These are phyloP conservation scores for Gibbula magus DNA, from an alignment of 2,888 invertebrate species.

Conservation along the genomic window DNA sequence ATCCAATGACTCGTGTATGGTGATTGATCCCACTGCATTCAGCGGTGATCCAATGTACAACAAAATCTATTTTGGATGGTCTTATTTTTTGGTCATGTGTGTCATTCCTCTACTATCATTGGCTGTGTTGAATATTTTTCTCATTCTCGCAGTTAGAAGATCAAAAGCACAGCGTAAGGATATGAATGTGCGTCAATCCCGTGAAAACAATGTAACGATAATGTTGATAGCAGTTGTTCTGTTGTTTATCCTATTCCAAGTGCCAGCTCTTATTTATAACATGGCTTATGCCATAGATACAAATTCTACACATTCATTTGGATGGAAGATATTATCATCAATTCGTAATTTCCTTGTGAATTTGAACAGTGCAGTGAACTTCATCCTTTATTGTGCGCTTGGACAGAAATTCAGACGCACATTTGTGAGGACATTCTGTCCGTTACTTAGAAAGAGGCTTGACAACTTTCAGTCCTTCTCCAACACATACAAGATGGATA, in stretches of 20 bases:
- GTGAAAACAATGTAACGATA: slow-evolving; percentile 94
- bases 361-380: slow-evolving; percentile 97
- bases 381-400: slow-evolving; percentile 97
- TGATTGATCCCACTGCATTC: slow-evolving; percentile 80
- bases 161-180: slow-evolving; percentile 93
- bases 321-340: slow-evolving; percentile 75
- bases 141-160: slow-evolving; percentile 86
- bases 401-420: slow-evolving; percentile 90
- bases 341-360: slow-evolving; percentile 90
- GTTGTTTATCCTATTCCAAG: slow-evolving; percentile 95
- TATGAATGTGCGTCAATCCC: slow-evolving; percentile 89
- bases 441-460: slow-evolving; percentile 48
- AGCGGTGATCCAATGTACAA: slow-evolving; percentile 84
- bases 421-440: slow-evolving; percentile 70
- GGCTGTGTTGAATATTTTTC: slow-evolving; percentile 91
- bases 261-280: slow-evolving; percentile 78
- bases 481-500: slow-evolving; percentile 45
- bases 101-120: slow-evolving; percentile 92
- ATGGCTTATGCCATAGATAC: slow-evolving; percentile 83
- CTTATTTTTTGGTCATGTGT: slow-evolving; percentile 95
- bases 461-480: slow-evolving; percentile 64
- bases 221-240: slow-evolving; percentile 96
- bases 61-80: slow-evolving; percentile 92
- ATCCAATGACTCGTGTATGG: slow-evolving; percentile 35
- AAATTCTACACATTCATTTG: slow-evolving; percentile 77